Conservation (phyloP, 2,113 vertebrate genomes). For the Canis aureus region DNA sequence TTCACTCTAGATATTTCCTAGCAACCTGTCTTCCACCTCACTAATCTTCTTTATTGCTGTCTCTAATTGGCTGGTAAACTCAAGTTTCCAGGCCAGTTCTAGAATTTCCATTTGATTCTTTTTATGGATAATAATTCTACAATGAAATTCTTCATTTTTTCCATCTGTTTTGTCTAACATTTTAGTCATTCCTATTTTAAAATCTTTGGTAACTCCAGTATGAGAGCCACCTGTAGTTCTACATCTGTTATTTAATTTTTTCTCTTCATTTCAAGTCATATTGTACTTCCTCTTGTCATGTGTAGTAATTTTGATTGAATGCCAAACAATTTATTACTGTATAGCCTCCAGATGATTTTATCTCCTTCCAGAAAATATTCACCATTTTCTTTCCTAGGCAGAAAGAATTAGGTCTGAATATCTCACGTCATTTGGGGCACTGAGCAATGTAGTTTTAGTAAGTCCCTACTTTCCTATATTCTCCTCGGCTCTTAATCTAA, state of each 20-base stretch:
- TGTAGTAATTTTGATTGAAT: neutral
- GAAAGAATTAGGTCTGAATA: neutral
- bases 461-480: neutral
- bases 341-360: neutral
- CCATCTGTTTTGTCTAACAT: neutral
- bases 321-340: neutral
- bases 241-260: neutral
- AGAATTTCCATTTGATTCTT: neutral
- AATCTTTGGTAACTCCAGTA: neutral
- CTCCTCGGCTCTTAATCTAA: neutral
- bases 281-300: neutral
- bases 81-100: neutral
- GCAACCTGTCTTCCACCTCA: neutral
- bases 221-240: neutral
- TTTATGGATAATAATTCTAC: neutral
- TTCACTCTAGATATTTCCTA: neutral
- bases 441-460: neutral
- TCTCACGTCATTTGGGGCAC: neutral
- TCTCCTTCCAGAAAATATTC: neutral
- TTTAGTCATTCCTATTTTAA: constrained; percentile 26
- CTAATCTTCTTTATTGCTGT: neutral
- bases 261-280: neutral
- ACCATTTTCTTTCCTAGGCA: neutral
- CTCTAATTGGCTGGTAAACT: neutral
- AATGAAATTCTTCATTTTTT: neutral